These are phyloP conservation scores for Antechinus stuartii DNA, from an alignment of 2,113 vertebrate genomes.

Conservation along the genomic window DNA sequence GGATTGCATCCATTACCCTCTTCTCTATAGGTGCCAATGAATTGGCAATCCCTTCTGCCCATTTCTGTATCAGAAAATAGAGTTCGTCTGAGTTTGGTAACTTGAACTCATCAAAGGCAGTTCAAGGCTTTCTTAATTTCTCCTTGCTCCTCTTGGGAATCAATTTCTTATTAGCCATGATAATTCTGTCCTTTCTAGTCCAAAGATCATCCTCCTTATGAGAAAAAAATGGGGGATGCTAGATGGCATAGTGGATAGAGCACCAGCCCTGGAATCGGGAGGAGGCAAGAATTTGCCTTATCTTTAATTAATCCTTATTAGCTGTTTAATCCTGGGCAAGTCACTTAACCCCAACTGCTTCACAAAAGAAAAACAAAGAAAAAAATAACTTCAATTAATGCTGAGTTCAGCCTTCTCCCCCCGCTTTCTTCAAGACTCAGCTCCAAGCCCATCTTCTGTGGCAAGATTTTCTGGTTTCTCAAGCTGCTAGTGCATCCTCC, in stretches of 20 bases:
- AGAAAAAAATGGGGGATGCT: not conserved
- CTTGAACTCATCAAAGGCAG: not conserved
- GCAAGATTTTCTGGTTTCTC: not conserved
- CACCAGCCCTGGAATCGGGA: too few relatives aligned
- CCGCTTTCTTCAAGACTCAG: not conserved
- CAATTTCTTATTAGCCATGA: not conserved
- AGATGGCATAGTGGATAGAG: too few relatives aligned
- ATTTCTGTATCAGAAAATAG: not conserved
- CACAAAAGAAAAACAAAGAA: too few relatives aligned
- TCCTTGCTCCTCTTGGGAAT: not conserved
- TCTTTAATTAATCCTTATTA: too few relatives aligned
- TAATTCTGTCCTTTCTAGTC: not conserved
- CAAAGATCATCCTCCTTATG: not conserved
- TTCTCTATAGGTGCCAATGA: not conserved
- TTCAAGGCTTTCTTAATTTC: not conserved
- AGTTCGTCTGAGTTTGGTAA: not conserved
- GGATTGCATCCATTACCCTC: not conserved
- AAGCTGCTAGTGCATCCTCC: not conserved
- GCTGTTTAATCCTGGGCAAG: too few relatives aligned
- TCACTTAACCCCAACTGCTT: too few relatives aligned
- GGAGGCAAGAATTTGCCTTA: too few relatives aligned
- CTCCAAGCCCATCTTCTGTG: not conserved
- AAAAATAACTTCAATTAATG: not conserved
- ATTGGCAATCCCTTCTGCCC: not conserved
- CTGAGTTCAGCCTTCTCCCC: not conserved